Evolutionary conservation across 2,888 invertebrate species (phyloP).

Genomic region (Andrena dorsata): DNA sequence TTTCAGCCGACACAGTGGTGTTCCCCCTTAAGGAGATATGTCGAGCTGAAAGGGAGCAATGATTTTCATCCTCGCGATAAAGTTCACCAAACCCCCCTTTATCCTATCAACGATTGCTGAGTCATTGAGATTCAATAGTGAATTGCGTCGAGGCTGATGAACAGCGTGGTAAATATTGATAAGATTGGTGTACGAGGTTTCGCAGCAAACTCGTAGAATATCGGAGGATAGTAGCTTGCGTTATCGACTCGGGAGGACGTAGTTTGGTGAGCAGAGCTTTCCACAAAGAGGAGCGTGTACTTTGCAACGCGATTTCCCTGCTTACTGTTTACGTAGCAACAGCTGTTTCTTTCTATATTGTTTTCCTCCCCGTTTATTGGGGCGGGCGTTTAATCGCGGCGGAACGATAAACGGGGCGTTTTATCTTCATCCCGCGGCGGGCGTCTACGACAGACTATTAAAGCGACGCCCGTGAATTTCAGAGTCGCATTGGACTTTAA

Average conservation of each 20-base stretch:
- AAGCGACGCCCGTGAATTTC: constrained; percentile 11
- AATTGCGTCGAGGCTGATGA: not conserved
- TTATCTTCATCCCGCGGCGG: constrained; percentile 42
- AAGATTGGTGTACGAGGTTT: not conserved
- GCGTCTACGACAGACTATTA: constrained; percentile 7
- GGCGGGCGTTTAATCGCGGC: constrained; percentile 1
- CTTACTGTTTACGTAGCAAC: constrained; percentile 65
- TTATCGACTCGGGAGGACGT: constrained; percentile 52
- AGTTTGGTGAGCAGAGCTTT: not conserved
- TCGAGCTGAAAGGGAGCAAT: not conserved
- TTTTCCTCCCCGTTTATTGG: constrained; percentile 26
- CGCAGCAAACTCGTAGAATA: not conserved
- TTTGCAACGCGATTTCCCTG: constrained; percentile 64
- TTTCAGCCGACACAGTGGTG: no score
- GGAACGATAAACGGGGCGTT: constrained; percentile 35
- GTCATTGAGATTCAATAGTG: not conserved
- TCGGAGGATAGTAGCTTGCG: constrained; percentile 16
- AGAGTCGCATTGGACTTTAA: constrained; percentile 1
- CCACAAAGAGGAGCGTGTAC: constrained; percentile 54
- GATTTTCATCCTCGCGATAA: not conserved
- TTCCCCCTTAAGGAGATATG: no score
- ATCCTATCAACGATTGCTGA: not conserved
- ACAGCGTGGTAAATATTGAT: constrained; percentile 1
- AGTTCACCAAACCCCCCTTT: not conserved
- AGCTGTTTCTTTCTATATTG: constrained; percentile 36